Percentiles rank a stretch among this genome's conserved stretches.
Evolutionary conservation across 92 coral and sea anemone genomes (phyloP).

Genomic region (Siderastrea radians): DNA sequence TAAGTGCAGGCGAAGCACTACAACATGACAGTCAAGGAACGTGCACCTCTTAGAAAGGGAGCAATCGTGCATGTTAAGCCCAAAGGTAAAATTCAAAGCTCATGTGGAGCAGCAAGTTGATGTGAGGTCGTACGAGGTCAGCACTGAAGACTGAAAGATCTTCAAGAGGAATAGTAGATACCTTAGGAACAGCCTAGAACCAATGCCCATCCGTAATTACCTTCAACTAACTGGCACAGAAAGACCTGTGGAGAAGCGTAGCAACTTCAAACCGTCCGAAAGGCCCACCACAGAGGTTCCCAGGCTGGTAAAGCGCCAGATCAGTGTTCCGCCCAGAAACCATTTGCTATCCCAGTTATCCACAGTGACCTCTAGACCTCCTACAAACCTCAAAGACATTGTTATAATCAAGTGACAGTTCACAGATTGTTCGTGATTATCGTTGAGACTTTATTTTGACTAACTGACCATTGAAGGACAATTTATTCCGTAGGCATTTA

Average conservation of each 20-base stretch:
- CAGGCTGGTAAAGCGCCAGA: background rate
- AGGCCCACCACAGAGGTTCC: background rate
- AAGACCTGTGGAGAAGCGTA: background rate
- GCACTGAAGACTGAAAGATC: constrained; percentile 51
- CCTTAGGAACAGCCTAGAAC: constrained; percentile 34
- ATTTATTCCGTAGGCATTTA: no score
- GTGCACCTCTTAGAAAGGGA: constrained; percentile 32
- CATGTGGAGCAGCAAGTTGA: constrained; percentile 51
- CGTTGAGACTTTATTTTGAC: no score
- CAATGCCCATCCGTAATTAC: background rate
- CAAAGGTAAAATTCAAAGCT: constrained; percentile 35
- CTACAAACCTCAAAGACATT: background rate
- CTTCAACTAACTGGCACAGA: background rate
- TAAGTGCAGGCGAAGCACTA: constrained; percentile 48
- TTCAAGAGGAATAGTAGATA: constrained; percentile 51
- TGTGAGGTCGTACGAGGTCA: constrained; percentile 56
- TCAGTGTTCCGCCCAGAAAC: background rate
- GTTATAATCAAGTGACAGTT: background rate
- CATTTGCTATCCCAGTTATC: background rate
- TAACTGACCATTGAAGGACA: no score
- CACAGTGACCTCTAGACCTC: constrained; percentile 25
- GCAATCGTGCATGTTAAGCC: constrained; percentile 42
- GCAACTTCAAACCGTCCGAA: background rate
- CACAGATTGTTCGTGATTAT: no score
- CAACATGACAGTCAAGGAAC: constrained; percentile 46